Evolutionary conservation across 2,888 invertebrate species (phyloP).

Genomic region (Melinaea menophilus): DNA sequence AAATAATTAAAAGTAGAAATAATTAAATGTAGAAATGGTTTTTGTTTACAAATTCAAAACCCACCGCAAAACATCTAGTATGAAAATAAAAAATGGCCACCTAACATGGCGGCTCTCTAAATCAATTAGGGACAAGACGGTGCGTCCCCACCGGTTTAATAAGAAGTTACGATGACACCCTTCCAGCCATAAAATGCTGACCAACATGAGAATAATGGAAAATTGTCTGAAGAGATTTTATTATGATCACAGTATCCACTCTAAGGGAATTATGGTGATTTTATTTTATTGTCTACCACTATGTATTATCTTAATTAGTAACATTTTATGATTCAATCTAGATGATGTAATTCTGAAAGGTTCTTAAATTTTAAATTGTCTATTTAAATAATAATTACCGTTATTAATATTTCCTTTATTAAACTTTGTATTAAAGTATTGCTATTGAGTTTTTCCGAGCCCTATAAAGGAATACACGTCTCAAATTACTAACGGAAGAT

Average conservation of each 20-base stretch:
- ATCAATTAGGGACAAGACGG: conserved; percentile 69
- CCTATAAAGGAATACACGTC: conserved; percentile 24
- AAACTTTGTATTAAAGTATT: conserved; percentile 13
- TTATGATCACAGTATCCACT: conserved; percentile 64
- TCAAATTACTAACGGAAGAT: conserved; percentile 23
- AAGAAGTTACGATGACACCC: conserved; percentile 67
- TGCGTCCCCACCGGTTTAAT: conserved; percentile 67
- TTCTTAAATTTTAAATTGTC: not conserved
- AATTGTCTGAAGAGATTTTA: conserved; percentile 71
- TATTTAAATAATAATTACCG: not conserved
- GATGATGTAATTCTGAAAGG: no score
- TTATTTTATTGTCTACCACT: conserved; percentile 44
- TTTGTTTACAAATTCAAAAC: not conserved
- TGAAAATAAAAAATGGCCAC: conserved; percentile 53
- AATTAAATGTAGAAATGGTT: not conserved
- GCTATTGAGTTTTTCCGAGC: conserved; percentile 16
- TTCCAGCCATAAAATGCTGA: conserved; percentile 66
- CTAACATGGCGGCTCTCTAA: conserved; percentile 61
- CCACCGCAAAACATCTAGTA: conserved; percentile 5
- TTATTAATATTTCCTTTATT: conserved; percentile 3
- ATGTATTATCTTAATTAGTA: conserved; percentile 28
- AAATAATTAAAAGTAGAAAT: no score
- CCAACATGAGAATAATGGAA: conserved; percentile 73
- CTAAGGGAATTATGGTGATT: conserved; percentile 59
- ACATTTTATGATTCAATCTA: no score